These are phyloP conservation scores for Ceramica pisi DNA, from an alignment of 2,888 invertebrate species.

Conservation along the genomic window DNA sequence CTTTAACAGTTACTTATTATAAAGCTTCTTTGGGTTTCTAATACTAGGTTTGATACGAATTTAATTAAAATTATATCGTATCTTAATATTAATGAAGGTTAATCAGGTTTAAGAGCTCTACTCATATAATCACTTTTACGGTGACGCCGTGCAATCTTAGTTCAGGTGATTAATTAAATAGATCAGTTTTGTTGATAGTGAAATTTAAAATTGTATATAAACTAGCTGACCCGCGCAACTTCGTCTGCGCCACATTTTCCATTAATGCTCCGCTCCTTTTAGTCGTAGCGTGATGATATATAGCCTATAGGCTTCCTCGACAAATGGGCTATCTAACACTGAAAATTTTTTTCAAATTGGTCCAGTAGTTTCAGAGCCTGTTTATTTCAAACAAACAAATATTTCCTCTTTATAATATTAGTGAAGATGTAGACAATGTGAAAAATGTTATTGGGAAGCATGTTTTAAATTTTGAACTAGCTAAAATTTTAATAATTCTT, in stretches of 20 bases:
- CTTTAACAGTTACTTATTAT: conserved; percentile 37
- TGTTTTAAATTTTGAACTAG: neutral
- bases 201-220: neutral
- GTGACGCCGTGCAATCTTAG: conserved; percentile 33
- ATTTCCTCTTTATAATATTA: no score
- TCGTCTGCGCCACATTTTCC: no score
- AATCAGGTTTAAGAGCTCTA: conserved; percentile 35
- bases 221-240: no score
- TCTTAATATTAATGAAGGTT: conserved; percentile 44
- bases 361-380: no score
- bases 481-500: no score
- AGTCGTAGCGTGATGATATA: no score
- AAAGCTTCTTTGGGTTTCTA: conserved; percentile 44
- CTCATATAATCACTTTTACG: conserved; percentile 41
- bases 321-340: no score
- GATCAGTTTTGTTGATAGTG: conserved; percentile 6
- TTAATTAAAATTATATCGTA: conserved; percentile 58
- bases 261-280: no score
- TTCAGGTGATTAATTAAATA: conserved; percentile 30
- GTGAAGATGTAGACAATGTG: no score
- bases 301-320: no score
- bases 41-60: conserved; percentile 51
- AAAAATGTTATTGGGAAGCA: neutral
- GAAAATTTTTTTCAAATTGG: no score
- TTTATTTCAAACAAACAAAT: no score